Evolutionary conservation across 2,113 vertebrate species (phyloP), one percentile per base, ranked within the genome.

Genomic region (Pseudopodoces humilis): DNA sequence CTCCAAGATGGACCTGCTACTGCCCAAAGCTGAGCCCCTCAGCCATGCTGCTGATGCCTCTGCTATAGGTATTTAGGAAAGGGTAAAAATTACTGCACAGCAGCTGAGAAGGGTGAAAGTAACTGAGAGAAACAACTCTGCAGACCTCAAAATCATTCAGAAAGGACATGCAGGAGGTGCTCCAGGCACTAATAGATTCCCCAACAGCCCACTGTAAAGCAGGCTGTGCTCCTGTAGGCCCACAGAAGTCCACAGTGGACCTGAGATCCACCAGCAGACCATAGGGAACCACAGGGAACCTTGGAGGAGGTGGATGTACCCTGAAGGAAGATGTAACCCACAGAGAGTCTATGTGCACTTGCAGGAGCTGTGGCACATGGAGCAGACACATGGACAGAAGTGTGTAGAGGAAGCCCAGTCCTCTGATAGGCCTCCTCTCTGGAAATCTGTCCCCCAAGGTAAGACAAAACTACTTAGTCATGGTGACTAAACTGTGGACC

Each of bases 281-380:
- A 13, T 0, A 19, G 33, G 21, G 6, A 60, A 27, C 15, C 2
- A 43, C 35, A 39, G 39, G 39, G 39, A 39, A 55, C 0, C 0
- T 0, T 17, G 15, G 15, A 37, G 10, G 20, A 44, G 11, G 6
- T 15, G 35, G 8, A 30, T 31, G 7, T 39, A 31, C 11, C 24
- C 23, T 52, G 13, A 44, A 49, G 27, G 55, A 69, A 69, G 55
- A 60, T 28, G 22, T 11, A 60, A 30, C 53, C 53, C 52, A 53
- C 11, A 33, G 22, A 55, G 6, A 81, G 24, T 12, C 17, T 30
- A 3, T 15, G 16, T n/a, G 30, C 43, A n/a, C 20, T 56, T 30
- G 49, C 15, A 69, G 24, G 25, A 72, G 59, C n/a, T 72, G 30
- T 14, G 4, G 23, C 31, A 23, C 21, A 8, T 30, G 23, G 23